Evolutionary conservation across 2,888 invertebrate species (phyloP), one percentile per base, ranked within the genome.

Genomic region (Lumbricus terrestris): DNA sequence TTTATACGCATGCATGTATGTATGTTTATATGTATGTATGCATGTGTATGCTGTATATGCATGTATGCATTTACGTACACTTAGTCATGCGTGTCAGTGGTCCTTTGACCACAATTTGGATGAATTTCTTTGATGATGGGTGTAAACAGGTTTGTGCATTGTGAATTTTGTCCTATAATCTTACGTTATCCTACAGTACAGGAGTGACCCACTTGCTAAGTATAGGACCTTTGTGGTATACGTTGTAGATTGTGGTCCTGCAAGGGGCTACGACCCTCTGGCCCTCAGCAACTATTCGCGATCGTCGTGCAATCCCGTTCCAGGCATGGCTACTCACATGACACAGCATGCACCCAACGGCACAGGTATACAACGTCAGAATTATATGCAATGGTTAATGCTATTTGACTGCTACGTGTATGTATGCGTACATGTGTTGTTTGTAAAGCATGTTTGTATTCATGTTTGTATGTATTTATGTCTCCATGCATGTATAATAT

Each of bases 181-280:
- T 6, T 34, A 40, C 34, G 4, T 42, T 35, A 34, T 1, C 29
- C 11, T 54, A n/a, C 29, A 69, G 29, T n/a, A n/a, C 11, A n/a
- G 4, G 11, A 69, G 69, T 16, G 23, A 47, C 69, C 0, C n/a
- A 29, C n/a, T 0, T 29, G 23, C 69, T 69, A 1, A 3, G 40
- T 13, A 23, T 69, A 69, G n/a, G 13, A n/a, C 29, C 8, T 69
- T n/a, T 8, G 1, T 29, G 13, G 6, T n/a, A 11, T 29, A 18
- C n/a, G 29, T 69, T 69, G 69, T n/a, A 91, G 91, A 91, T 89
- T 91, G 90, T 42, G 93, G 93, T 18, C 88, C 94, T 89, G 92
- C 93, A 16, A 92, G 95, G 88, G 93, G 95, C 91, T 96, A 96
- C 93, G 96, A 96, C 92, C 95, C 95, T 37, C 94, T 96, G 90